These are phyloP conservation scores for Sinohyriopsis cumingii DNA, from an alignment of 2,888 invertebrate species.

Conservation along the genomic window DNA sequence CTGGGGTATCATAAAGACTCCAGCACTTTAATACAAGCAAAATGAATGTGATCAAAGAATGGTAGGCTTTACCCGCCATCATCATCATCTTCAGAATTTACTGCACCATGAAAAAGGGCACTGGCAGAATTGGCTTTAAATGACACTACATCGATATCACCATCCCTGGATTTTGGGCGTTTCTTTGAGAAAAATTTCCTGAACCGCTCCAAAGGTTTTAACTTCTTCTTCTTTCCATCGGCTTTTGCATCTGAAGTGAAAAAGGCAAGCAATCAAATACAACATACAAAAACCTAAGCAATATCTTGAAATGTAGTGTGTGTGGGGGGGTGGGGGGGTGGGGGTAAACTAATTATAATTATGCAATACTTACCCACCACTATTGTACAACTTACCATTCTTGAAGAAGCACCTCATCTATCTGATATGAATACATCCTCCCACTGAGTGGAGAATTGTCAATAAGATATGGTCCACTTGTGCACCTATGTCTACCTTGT, in stretches of 20 bases:
- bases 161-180: conserved; percentile 46
- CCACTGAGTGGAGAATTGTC: no score
- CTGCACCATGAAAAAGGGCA: conserved; percentile 35
- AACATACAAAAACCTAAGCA: no score
- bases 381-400: no score
- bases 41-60: neutral
- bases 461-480: no score
- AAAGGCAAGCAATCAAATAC: neutral
- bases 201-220: conserved; percentile 58
- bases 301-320: no score
- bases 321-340: no score
- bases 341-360: no score
- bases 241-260: conserved; percentile 36
- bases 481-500: no score
- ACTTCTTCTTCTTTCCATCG: conserved; percentile 57
- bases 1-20: no score
- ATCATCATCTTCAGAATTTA: conserved; percentile 48
- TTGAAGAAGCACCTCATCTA: no score
- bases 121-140: conserved; percentile 56
- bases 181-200: conserved; percentile 59
- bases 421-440: no score
- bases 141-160: conserved; percentile 31
- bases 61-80: conserved; percentile 48
- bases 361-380: no score
- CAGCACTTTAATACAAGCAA: neutral